A percentile compares a stretch with the other conserved stretches of the same genome.
Evolutionary conservation across 2,113 vertebrate species (phyloP).

Genomic region (Oreochromis tanganicae): DNA sequence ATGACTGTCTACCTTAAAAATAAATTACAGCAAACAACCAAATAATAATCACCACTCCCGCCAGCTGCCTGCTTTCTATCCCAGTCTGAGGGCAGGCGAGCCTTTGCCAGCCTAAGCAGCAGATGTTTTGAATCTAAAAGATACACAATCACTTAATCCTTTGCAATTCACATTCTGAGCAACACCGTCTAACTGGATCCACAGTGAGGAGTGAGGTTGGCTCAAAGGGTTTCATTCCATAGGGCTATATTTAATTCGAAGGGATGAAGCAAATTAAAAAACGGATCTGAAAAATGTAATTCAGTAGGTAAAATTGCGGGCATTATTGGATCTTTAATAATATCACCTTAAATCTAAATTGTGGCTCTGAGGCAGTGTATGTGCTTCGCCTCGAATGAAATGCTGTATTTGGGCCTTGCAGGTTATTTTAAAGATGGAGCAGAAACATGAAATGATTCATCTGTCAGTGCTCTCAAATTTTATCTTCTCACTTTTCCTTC

Average conservation of each 20-base stretch:
- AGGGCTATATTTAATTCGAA: background rate
- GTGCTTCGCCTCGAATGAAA: background rate
- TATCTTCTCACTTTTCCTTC: background rate
- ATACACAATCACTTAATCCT: conserved; percentile 39
- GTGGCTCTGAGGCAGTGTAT: background rate
- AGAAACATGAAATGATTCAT: background rate
- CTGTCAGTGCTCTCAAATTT: background rate
- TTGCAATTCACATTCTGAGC: background rate
- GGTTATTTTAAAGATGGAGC: background rate
- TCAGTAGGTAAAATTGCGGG: background rate
- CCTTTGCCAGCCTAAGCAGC: conserved; percentile 36
- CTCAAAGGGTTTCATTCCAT: background rate
- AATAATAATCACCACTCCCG: background rate
- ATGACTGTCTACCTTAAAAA: background rate
- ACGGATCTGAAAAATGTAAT: background rate
- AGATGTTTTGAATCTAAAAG: conserved; percentile 40
- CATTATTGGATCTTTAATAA: background rate
- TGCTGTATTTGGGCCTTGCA: background rate
- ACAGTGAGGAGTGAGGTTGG: background rate
- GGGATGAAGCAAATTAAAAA: background rate
- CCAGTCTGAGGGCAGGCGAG: background rate
- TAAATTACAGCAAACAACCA: background rate
- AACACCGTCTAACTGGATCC: background rate
- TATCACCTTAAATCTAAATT: background rate
- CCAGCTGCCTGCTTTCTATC: background rate